These are phyloP conservation scores for Balaenoptera acutorostrata DNA, from an alignment of 2,113 vertebrate species.

Conservation along the genomic window DNA sequence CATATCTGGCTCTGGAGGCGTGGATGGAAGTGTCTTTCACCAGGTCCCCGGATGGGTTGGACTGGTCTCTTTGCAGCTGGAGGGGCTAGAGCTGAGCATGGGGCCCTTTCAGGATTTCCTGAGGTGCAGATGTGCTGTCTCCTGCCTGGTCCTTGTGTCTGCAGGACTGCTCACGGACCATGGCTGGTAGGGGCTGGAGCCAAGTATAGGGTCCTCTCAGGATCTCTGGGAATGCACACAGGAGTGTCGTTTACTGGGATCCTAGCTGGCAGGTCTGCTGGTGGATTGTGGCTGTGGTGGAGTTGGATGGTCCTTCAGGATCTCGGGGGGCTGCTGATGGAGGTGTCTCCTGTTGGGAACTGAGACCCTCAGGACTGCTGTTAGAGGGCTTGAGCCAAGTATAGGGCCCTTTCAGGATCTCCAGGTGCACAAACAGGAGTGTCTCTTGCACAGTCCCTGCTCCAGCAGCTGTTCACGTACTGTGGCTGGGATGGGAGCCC, in stretches of 20 bases:
- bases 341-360: too few species aligned
- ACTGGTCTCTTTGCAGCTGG: not conserved
- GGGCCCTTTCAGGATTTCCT: not conserved
- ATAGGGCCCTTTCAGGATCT: not conserved
- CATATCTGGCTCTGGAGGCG: not conserved
- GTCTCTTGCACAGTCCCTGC: not conserved
- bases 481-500: not conserved
- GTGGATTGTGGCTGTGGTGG: not conserved
- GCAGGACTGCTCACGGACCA: too few species aligned
- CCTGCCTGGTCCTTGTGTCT: not conserved
- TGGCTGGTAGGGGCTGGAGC: not conserved
- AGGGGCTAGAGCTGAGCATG: not conserved
- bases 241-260: not conserved
- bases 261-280: not conserved
- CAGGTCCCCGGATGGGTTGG: not conserved
- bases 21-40: not conserved
- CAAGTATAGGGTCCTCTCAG: not conserved
- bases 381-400: not conserved
- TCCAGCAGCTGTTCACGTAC: not conserved
- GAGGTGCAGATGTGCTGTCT: not conserved
- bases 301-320: not conserved
- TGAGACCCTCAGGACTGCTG: not conserved
- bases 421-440: not conserved
- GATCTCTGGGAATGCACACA: not conserved
- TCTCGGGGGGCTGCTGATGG: not conserved